Evolutionary conservation across 2,888 invertebrate species (phyloP).

Genomic region (Altica lythri): DNA sequence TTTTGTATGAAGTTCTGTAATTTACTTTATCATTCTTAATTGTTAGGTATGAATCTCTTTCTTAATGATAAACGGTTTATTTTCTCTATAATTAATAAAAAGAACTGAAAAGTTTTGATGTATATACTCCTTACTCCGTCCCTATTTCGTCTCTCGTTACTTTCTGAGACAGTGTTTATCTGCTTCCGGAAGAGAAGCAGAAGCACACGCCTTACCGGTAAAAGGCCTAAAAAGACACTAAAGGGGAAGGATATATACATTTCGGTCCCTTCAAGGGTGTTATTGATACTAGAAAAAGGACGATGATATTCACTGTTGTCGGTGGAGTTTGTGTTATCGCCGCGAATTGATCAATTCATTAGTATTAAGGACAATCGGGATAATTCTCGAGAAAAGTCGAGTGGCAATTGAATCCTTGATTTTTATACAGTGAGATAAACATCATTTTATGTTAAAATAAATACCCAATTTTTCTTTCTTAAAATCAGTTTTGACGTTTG

Average conservation of each 20-base stretch:
- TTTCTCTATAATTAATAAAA: no score
- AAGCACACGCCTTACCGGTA: slow-evolving; percentile 25
- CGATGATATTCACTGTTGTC: slow-evolving; percentile 11
- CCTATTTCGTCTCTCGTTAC: slow-evolving; percentile 1
- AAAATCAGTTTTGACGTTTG: no score
- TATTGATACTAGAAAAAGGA: slow-evolving; percentile 30
- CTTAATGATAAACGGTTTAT: no score
- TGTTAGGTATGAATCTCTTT: no score
- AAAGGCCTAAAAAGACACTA: slow-evolving; percentile 32
- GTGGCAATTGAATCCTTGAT: no score
- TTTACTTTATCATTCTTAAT: no score
- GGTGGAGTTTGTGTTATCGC: slow-evolving; percentile 1
- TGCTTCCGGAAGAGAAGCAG: slow-evolving; percentile 27
- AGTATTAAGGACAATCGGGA: neutral
- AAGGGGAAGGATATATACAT: slow-evolving; percentile 32
- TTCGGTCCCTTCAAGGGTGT: slow-evolving; percentile 27
- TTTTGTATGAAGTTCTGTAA: no score
- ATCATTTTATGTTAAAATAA: no score
- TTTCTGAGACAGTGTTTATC: slow-evolving; percentile 30
- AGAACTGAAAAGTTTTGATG: no score
- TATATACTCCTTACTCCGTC: neutral
- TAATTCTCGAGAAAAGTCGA: slow-evolving; percentile 1
- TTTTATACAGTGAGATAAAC: no score
- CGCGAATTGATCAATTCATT: slow-evolving; percentile 8
- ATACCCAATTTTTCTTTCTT: no score